Evolutionary conservation across 2,797 vertebrate species (phyloP), one percentile per base, ranked within the genome.

Genomic region (Delichon dasypus): DNA sequence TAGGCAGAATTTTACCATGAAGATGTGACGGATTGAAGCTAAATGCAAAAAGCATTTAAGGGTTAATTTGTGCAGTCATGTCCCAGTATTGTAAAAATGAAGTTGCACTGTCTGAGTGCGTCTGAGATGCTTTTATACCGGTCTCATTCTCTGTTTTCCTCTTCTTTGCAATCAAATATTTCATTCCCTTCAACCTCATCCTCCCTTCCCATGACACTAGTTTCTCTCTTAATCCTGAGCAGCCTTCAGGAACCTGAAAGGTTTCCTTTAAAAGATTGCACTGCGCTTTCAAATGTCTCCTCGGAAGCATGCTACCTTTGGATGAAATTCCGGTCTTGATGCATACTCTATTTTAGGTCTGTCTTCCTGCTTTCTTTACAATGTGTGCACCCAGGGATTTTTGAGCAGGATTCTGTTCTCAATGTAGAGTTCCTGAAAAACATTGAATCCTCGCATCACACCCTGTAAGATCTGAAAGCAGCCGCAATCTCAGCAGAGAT

Each of bases 371-470:
- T 80, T 94, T 93, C 85, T 85, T 94, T 95, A 83, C 55, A 80
- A 80, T 0, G 9, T 80, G 66, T 53, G 51, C 89, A 81, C 45
- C 34, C 79, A 68, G 87, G 90, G 85, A 91, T 94, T 93, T 94
- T 95, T 62, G 78, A 78, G 78, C 17, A 87, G 62, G 72, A 91
- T 95, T 93, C 89, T 44, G 6, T 72, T 91, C 85, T 86, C 82
- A 88, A 70, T 76, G 91, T 88, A 78, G 85, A 91, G 85, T 66
- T 88, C 73, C 80, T 81, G 76, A 68, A 97, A 95, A 93, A 91
- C 62, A 84, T 2, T 89, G 87, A 89, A 80, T 77, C 55, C 70
- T 89, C 1, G 0, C 82, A 81, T 77, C 70, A 68, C 80, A 86
- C 51, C 58, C 79, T 86, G 58, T 60, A 84, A 94, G 70, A 90